phyloP scores from a whole-genome alignment of 2,888 invertebrate species.

The Ryuthela nishihirai region DNA sequence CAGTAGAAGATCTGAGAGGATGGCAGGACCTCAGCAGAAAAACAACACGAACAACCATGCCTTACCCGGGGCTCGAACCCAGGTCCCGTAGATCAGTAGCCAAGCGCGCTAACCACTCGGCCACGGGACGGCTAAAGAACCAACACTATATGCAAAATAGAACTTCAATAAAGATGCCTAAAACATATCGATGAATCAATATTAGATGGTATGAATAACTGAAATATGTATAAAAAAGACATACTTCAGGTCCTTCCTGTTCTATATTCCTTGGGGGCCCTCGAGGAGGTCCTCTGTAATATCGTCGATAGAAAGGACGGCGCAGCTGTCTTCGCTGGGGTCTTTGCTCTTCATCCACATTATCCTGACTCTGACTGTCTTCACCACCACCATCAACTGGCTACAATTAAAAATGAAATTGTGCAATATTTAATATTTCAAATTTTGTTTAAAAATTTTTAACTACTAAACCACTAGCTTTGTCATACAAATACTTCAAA shows the following conservation, averaged over 20 bases:
- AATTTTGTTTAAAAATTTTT: background rate
- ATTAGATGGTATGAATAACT: too few relatives aligned
- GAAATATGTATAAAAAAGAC: background rate
- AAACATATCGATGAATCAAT: too few relatives aligned
- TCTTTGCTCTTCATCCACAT: constrained; percentile 22
- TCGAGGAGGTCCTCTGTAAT: constrained; percentile 26
- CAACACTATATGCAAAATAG: too few relatives aligned
- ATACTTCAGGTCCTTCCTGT: constrained; percentile 24
- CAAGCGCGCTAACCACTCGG: too few relatives aligned
- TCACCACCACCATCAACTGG: constrained; percentile 19
- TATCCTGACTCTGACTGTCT: constrained; percentile 24
- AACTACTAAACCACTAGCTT: background rate
- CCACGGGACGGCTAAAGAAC: too few relatives aligned
- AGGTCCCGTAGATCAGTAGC: too few relatives aligned
- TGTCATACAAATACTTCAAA: background rate
- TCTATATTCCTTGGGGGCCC: constrained; percentile 24
- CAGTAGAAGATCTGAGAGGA: too few relatives aligned
- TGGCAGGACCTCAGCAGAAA: too few relatives aligned
- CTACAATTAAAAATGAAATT: background rate
- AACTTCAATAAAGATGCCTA: too few relatives aligned
- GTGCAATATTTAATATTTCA: background rate
- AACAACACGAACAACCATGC: too few relatives aligned
- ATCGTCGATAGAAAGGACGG: constrained; percentile 30
- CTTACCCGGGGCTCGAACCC: too few relatives aligned
- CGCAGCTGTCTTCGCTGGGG: constrained; percentile 23